phyloP scores from a whole-genome alignment of 2,888 invertebrate genomes.

The Epistrophella euchroma region DNA sequence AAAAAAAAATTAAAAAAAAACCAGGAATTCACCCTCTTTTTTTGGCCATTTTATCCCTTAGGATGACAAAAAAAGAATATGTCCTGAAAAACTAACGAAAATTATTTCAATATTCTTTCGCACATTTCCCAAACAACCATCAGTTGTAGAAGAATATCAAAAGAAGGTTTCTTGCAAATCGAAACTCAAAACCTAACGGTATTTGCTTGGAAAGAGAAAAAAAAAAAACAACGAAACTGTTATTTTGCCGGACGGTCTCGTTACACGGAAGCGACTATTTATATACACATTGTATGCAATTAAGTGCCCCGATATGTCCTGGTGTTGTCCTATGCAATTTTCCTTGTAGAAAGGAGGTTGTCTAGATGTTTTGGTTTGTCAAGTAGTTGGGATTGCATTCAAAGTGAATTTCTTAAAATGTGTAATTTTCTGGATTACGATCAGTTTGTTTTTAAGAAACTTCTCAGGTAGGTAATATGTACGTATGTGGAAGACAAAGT shows the following conservation, averaged over 20 bases:
- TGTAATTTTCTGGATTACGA: not conserved
- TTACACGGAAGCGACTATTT: conserved; percentile 72
- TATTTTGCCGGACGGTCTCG: conserved; percentile 56
- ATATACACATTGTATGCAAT: conserved; percentile 74
- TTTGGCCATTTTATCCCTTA: not conserved
- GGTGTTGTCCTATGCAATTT: conserved; percentile 62
- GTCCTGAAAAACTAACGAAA: conserved; percentile 50
- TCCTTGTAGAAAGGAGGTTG: conserved; percentile 24
- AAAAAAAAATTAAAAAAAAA: not conserved
- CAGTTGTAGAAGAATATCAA: not conserved
- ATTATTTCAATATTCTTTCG: conserved; percentile 71
- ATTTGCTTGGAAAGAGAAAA: not conserved
- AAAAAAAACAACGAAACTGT: conserved; percentile 11
- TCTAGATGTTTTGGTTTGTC: conserved; percentile 13
- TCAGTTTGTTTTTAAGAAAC: too few species aligned
- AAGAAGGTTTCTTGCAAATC: conserved; percentile 11
- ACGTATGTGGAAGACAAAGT: too few species aligned
- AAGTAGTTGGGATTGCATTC: too few species aligned
- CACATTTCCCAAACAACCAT: conserved; percentile 37
- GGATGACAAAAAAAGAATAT: not conserved
- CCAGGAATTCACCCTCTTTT: conserved; percentile 3
- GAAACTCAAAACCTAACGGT: conserved; percentile 10
- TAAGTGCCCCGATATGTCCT: conserved; percentile 69
- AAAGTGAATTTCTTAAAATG: conserved; percentile 22
- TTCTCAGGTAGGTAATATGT: too few species aligned